Evolutionary conservation across 2,797 vertebrate species (phyloP).

Genomic region (Chloroceryle inda): DNA sequence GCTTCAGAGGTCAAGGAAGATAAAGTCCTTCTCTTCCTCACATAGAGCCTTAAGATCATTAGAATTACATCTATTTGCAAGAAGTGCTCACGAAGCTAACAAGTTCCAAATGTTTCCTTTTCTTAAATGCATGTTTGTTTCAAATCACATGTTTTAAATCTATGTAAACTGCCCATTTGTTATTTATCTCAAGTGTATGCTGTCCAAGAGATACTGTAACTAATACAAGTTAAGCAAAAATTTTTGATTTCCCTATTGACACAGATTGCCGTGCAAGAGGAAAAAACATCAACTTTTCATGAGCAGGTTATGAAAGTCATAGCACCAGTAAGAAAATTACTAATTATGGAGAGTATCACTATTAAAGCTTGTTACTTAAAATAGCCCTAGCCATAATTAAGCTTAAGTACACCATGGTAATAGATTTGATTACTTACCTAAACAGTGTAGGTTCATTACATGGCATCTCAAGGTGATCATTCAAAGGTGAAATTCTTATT

Average conservation of each 20-base stretch:
- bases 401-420: neutral
- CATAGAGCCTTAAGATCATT: slow-evolving; percentile 54
- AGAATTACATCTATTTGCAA: slow-evolving; percentile 65
- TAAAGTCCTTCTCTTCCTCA: slow-evolving; percentile 58
- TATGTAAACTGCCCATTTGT: slow-evolving; percentile 59
- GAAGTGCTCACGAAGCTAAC: slow-evolving; percentile 67
- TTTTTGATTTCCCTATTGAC: neutral
- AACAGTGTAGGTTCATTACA: neutral
- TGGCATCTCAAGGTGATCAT: neutral
- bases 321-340: neutral
- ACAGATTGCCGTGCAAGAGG: slow-evolving; percentile 5
- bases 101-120: slow-evolving; percentile 80
- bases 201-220: slow-evolving; percentile 52
- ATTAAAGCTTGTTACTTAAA: neutral
- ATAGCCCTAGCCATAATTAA: neutral
- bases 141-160: slow-evolving; percentile 77
- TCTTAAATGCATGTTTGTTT: slow-evolving; percentile 75
- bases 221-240: slow-evolving; percentile 46
- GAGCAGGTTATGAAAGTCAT: neutral
- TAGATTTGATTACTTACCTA: neutral
- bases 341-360: neutral
- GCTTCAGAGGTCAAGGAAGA: slow-evolving; percentile 59
- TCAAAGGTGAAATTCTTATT: neutral
- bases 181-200: slow-evolving; percentile 64
- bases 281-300: neutral